Evolutionary conservation across 2,113 vertebrate species (phyloP).

Genomic region (Anthoscopus minutus): DNA sequence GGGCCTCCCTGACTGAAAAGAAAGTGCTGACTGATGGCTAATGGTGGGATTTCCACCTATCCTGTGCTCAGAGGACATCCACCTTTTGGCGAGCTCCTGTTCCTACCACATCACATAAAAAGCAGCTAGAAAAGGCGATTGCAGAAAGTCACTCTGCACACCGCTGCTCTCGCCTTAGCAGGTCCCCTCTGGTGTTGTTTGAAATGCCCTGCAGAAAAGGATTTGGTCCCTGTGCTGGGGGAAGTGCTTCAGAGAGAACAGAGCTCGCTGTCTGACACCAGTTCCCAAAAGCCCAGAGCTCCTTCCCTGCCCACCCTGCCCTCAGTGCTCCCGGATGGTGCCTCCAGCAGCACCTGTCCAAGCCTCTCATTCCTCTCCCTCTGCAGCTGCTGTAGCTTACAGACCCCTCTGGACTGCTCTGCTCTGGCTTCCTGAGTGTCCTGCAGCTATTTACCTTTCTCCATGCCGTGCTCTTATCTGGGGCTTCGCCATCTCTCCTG

Average conservation of each 20-base stretch:
- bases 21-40: conserved; percentile 50
- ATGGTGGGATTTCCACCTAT: not conserved
- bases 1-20: conserved; percentile 53
- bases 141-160: not conserved
- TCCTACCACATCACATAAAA: rapidly evolving
- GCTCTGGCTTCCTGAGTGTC: not conserved
- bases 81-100: not conserved
- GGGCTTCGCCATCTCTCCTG: not conserved
- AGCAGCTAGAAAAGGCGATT: not conserved
- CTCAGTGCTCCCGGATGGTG: rapidly evolving
- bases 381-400: not conserved
- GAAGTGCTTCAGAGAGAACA: not conserved
- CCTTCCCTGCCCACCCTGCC: rapidly evolving
- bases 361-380: not conserved
- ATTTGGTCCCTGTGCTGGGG: not conserved
- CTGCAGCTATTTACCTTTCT: not conserved
- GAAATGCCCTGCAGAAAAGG: not conserved
- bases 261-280: rapidly evolving
- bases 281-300: not conserved
- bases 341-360: not conserved
- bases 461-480: rapidly evolving
- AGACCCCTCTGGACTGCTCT: not conserved
- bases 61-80: not conserved
- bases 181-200: not conserved
- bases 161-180: rapidly evolving